Evolutionary conservation across 1,140 invertebrate species (phyloP).

Genomic region (Nymphalis io): DNA sequence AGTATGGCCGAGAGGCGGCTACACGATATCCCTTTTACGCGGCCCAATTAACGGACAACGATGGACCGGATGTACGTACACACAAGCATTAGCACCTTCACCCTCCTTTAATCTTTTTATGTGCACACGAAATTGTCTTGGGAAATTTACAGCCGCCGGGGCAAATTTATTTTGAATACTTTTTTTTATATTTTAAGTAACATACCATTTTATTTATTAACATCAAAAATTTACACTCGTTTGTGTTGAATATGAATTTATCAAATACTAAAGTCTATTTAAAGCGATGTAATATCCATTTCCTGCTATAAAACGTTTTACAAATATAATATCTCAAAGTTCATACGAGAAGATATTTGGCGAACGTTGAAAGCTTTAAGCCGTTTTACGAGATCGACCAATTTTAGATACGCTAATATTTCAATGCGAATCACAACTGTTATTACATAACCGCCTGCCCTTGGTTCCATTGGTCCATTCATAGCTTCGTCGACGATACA

Average conservation of each 20-base stretch:
- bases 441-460: constrained; percentile 45
- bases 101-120: constrained; percentile 74
- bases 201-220: background rate
- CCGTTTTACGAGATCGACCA: constrained; percentile 35
- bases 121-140: constrained; percentile 56
- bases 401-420: constrained; percentile 33
- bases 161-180: constrained; percentile 33
- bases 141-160: constrained; percentile 48
- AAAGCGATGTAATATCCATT: constrained; percentile 29
- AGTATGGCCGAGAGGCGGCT: constrained; percentile 52
- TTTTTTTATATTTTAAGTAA: constrained; percentile 12
- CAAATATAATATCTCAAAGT: constrained; percentile 36
- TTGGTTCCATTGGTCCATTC: constrained; percentile 55
- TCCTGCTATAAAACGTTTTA: constrained; percentile 34
- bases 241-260: constrained; percentile 12
- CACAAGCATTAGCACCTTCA: constrained; percentile 75
- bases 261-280: constrained; percentile 21
- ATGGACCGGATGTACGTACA: constrained; percentile 74
- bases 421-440: constrained; percentile 30
- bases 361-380: constrained; percentile 28
- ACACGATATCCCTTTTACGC: constrained; percentile 80
- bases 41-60: constrained; percentile 76
- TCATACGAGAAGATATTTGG: constrained; percentile 29
- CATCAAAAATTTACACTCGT: background rate
- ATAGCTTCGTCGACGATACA: constrained; percentile 53